Conservation (phyloP, 2,888 invertebrate species). For the Dryomyza anilis region DNA sequence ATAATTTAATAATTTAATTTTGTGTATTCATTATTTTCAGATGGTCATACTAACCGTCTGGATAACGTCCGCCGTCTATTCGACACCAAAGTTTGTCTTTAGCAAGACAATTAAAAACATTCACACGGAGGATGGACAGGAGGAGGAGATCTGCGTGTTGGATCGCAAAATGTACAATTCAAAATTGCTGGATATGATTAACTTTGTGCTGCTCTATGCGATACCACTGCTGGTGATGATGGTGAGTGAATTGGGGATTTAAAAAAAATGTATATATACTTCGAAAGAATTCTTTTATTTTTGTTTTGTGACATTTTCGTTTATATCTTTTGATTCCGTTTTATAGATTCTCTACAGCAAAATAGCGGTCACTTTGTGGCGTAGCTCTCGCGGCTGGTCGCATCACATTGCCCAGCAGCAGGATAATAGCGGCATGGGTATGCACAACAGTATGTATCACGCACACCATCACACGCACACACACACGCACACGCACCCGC, state of each 20-base stretch:
- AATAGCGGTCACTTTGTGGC: slow-evolving; percentile 85
- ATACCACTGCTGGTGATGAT: slow-evolving; percentile 81
- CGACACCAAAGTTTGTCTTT: slow-evolving; percentile 82
- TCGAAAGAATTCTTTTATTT: neutral
- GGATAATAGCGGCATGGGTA: slow-evolving; percentile 50
- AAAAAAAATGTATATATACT: too few relatives aligned
- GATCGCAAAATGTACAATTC: slow-evolving; percentile 80
- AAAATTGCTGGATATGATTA: slow-evolving; percentile 78
- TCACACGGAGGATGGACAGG: slow-evolving; percentile 57
- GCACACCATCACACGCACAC: slow-evolving; percentile 38
- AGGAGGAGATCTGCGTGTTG: slow-evolving; percentile 70
- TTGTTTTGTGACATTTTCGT: neutral
- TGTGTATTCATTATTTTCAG: slow-evolving; percentile 60
- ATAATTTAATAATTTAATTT: neutral
- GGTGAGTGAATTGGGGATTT: too few relatives aligned
- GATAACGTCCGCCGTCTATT: slow-evolving; percentile 81
- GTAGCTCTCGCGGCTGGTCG: slow-evolving; percentile 72
- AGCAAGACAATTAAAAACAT: slow-evolving; percentile 74
- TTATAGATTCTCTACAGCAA: slow-evolving; percentile 76
- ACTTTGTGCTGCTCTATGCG: slow-evolving; percentile 81
- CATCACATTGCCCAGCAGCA: slow-evolving; percentile 59
- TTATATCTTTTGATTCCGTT: slow-evolving; percentile 8
- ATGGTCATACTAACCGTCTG: slow-evolving; percentile 79
- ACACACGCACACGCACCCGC: slow-evolving; percentile 37
- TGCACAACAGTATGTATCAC: slow-evolving; percentile 54